phyloP scores from a whole-genome alignment of 2,888 invertebrate genomes.

The Alviniconcha strummeri region DNA sequence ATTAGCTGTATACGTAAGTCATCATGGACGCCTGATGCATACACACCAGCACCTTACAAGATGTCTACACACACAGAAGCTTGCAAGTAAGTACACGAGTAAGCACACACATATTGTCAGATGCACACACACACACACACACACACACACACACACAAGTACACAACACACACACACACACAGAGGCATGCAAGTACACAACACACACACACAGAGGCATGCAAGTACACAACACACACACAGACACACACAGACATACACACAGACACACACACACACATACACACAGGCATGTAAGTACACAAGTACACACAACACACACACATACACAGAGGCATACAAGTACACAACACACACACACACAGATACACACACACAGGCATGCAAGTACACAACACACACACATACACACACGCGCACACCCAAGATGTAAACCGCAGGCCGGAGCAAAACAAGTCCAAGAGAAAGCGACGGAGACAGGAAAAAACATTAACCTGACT shows the following conservation, averaged over 20 bases:
- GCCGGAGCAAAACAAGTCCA: neutral
- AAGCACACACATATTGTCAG: neutral
- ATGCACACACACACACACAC: constrained; percentile 15
- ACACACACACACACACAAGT: neutral
- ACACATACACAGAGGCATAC: constrained; percentile 12
- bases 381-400: constrained; percentile 10
- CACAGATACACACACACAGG: constrained; percentile 13
- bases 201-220: neutral
- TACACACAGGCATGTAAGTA: constrained; percentile 16
- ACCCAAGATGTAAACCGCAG: neutral
- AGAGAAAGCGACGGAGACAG: neutral
- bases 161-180: neutral
- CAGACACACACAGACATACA: neutral
- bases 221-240: neutral
- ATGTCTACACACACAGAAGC: neutral
- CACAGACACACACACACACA: constrained; percentile 19
- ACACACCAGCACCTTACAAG: too few relatives aligned
- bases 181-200: neutral
- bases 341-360: neutral
- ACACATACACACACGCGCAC: constrained; percentile 12
- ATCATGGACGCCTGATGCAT: too few relatives aligned
- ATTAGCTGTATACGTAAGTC: too few relatives aligned
- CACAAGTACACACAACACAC: constrained; percentile 20
- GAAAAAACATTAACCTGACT: neutral
- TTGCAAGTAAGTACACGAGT: neutral